Base-by-base conservation (phyloP, 2,113 vertebrate species). In the Osmerus eperlanus region DNA sequence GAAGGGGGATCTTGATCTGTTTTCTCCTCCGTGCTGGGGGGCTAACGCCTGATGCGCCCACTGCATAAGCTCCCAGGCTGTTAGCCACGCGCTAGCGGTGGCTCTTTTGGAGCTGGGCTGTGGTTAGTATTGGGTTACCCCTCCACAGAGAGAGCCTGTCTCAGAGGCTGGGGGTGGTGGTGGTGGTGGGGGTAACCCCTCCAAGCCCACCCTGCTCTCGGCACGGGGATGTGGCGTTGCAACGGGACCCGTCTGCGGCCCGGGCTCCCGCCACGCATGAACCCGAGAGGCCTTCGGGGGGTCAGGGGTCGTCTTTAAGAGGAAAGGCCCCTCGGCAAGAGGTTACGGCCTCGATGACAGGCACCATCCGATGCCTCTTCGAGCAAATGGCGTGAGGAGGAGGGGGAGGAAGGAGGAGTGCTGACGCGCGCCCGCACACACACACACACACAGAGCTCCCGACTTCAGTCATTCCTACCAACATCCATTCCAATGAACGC, bases 221-320 rank as follows among this genome's bases (percentile, higher is more conserved):
- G 28, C 32, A 32, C 2, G 62, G 54, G 28, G 58, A 64, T 4
- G 13, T 28, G 47, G n/a, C 28, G 14, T 68, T 14, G 5, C 28
- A 7, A 11, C 41, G 25, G 29, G 61, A 59, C 2, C 18, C 13
- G 14, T 61, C 29, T 70, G 25, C 58, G 53, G 64, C 13, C 68
- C 54, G 47, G 21, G 36, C 59, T 71, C 58, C 41, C 55, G 25
- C 65, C 67, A 71, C 2, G 8, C 56, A 73, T 80, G 76, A 86
- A 82, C 65, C 15, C 47, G 29, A 81, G 67, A 69, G 41, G 25
- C 71, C 36, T 7, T 41, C 65, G 63, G 51, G 12, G 55, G 69
- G 65, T 79, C 78, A 84, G 68, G 82, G 78, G 79, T 83, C 78
- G 62, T 65, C 63, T 71, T 68, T 83, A 78, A 85, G 75, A 81